A percentile compares a stretch with the other conserved stretches of the same genome.
These are phyloP conservation scores for Ginglymostoma cirratum DNA, from an alignment of 2,113 vertebrate species.

Conservation along the genomic window DNA sequence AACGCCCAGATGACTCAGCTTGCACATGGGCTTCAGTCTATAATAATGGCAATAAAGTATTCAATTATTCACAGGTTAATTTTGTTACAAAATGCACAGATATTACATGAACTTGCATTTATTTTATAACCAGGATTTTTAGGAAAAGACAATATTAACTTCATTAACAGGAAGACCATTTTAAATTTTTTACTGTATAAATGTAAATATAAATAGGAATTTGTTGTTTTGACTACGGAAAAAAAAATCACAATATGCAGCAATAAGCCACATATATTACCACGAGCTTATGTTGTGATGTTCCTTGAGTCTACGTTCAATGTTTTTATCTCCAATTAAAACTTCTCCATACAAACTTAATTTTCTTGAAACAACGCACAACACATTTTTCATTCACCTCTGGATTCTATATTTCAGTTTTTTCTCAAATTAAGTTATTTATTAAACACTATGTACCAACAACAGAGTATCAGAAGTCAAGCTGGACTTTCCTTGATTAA, in stretches of 20 bases:
- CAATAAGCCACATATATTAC: not conserved
- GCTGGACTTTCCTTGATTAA: not conserved
- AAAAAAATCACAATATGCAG: not conserved
- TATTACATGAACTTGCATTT: not conserved
- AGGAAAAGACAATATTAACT: too few species aligned
- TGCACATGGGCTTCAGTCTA: not conserved
- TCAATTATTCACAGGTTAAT: not conserved
- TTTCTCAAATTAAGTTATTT: not conserved
- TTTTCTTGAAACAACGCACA: not conserved
- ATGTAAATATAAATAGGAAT: not conserved
- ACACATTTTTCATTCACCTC: not conserved
- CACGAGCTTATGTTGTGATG: not conserved
- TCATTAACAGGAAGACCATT: not conserved
- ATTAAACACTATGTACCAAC: not conserved
- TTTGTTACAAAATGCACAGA: not conserved
- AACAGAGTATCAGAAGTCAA: not conserved
- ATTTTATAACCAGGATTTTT: not conserved
- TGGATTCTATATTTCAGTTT: not conserved
- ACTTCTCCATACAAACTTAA: not conserved
- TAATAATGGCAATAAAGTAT: not conserved
- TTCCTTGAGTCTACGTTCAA: not conserved
- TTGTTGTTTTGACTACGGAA: not conserved
- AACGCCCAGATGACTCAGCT: not conserved
- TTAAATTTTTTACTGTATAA: not conserved
- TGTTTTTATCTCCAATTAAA: not conserved